A percentile compares a stretch with the other conserved stretches of the same genome.
phyloP scores from a whole-genome alignment of 2,888 invertebrate species.

The Agrotis ipsilon region DNA sequence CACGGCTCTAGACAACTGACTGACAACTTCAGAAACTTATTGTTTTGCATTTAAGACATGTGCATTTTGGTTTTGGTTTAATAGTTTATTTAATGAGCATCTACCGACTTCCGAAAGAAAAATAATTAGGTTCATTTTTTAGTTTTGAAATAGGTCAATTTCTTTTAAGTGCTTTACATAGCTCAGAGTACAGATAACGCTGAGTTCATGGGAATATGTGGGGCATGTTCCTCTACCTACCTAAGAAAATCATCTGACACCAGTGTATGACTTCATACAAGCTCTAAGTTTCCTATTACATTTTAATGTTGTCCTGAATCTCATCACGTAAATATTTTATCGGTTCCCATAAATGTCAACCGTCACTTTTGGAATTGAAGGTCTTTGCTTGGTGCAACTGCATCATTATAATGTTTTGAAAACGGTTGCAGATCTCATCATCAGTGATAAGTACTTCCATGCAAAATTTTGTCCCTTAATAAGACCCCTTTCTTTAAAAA shows the following conservation, averaged over 20 bases:
- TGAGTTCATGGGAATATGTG: background rate
- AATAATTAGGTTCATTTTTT: too few relatives aligned
- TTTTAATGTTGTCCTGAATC: background rate
- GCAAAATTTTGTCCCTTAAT: background rate
- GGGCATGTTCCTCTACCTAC: background rate
- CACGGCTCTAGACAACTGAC: background rate
- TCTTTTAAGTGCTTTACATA: too few relatives aligned
- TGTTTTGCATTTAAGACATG: background rate
- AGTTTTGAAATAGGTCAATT: too few relatives aligned
- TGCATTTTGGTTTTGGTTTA: too few relatives aligned
- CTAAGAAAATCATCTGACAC: background rate
- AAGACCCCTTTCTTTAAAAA: background rate
- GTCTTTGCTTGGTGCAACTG: background rate
- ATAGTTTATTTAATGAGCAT: too few relatives aligned
- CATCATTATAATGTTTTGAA: too few relatives aligned
- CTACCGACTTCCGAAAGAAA: too few relatives aligned
- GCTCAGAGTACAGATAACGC: too few relatives aligned
- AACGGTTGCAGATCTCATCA: background rate
- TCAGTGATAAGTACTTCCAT: background rate
- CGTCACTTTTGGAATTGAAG: conserved; percentile 11
- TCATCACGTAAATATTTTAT: conserved; percentile 20
- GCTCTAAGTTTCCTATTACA: background rate
- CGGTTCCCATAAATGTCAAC: conserved; percentile 10
- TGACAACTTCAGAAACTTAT: background rate
- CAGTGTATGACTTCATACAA: background rate